A percentile compares a stretch with the other conserved stretches of the same genome.
Conservation (phyloP, 2,797 vertebrate genomes). For the Yasuhikotakia modesta region DNA sequence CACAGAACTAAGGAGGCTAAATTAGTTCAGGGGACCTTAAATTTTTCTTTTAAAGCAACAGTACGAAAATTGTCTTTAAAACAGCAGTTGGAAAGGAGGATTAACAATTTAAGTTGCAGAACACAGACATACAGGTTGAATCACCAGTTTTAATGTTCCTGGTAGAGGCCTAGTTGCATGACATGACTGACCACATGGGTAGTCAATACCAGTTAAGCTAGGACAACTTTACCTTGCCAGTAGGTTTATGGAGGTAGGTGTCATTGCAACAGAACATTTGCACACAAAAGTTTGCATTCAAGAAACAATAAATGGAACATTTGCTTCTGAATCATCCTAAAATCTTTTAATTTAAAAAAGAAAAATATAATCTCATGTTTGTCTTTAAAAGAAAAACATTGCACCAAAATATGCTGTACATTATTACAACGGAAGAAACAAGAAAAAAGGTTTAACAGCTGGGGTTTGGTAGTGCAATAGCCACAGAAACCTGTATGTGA, state of each 20-base stretch:
- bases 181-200: neutral
- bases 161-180: neutral
- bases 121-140: slow-evolving; percentile 12
- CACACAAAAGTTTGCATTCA: slow-evolving; percentile 8
- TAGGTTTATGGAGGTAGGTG: slow-evolving; percentile 52
- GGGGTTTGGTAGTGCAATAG: slow-evolving; percentile 54
- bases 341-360: slow-evolving; percentile 47
- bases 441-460: slow-evolving; percentile 7
- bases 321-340: slow-evolving; percentile 42
- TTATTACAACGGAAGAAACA: slow-evolving; percentile 30
- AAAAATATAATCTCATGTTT: slow-evolving; percentile 9
- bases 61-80: neutral
- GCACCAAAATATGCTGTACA: slow-evolving; percentile 41
- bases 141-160: neutral
- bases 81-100: slow-evolving; percentile 11
- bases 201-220: slow-evolving; percentile 5
- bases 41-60: neutral
- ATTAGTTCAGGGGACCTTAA: neutral
- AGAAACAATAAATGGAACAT: slow-evolving; percentile 44
- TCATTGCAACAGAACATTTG: slow-evolving; percentile 34
- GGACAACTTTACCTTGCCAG: slow-evolving; percentile 23
- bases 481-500: slow-evolving; percentile 26
- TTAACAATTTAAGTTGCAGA: neutral
- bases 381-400: slow-evolving; percentile 39
- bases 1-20: neutral